Conservation (phyloP, 1,140 invertebrate genomes). For the Drosophila orosa region DNA sequence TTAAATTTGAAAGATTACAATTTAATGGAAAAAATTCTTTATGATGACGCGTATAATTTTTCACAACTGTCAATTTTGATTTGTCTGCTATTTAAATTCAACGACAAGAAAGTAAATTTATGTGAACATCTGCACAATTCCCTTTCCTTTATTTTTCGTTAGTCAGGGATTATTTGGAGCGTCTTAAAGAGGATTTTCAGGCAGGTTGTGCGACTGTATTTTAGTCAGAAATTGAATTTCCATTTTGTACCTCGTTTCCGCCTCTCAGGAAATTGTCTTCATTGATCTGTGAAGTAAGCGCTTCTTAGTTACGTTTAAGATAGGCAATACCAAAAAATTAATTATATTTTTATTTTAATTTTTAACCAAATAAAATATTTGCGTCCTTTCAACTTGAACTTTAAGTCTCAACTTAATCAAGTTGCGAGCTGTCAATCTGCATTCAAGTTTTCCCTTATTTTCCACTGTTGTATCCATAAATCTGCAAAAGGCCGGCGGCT, state of each 20-base stretch:
- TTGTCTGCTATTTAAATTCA: not conserved
- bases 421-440: constrained; percentile 4
- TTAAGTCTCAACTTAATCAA: constrained; percentile 16
- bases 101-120: not conserved
- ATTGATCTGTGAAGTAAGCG: constrained; percentile 12
- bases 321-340: no score
- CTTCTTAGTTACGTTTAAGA: not conserved
- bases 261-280: constrained; percentile 41
- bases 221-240: not conserved
- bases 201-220: not conserved
- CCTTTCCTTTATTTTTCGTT: not conserved
- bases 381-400: not conserved
- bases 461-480: constrained; percentile 4
- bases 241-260: not conserved
- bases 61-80: not conserved
- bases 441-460: constrained; percentile 22
- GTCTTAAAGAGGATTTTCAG: constrained; percentile 22
- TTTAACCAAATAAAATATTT: not conserved
- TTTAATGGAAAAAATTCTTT: not conserved
- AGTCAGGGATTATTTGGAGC: not conserved
- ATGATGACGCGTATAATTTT: not conserved
- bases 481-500: constrained; percentile 35
- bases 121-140: not conserved
- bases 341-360: not conserved
- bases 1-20: not conserved